Base-by-base conservation (phyloP, 2,888 invertebrate genomes). In the Antitype chi region DNA sequence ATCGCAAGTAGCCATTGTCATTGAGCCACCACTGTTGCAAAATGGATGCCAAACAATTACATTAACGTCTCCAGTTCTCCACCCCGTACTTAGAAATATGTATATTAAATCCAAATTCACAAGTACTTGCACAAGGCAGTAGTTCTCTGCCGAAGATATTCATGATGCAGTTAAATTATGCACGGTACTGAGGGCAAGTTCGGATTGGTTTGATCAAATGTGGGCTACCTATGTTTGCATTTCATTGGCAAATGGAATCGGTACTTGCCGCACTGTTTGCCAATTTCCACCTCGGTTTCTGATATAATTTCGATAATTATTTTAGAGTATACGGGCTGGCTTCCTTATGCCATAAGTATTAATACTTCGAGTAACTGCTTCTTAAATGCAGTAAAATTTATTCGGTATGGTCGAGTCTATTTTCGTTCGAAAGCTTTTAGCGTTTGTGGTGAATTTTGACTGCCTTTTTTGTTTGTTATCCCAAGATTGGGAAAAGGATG, bases 221-320 rank as follows among this genome's bases (percentile, higher is more conserved):
- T 90, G 89, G 89, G 82, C 86, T 89, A 89, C 90, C 89, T 85
- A 85, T 93, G 92, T 94, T 94, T 92, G 92, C 91, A 84, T 92
- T 94, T 92, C 91, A 93, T 94, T 89, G 91, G 92, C 90, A 92
- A 93, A 94, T 94, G 90, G 93, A 91, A 82, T 88, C 82, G 87
- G 81, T 83, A 84, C 84, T 86, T 76, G 85, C 57, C 71, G 64
- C 52, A 84, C 80, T 91, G 89, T 92, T 91, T 90, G 90, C 90
- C 82, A 82, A 88, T 90, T 88, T 87, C 89, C 88, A 90, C 88
- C 88, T 86, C 82, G 82, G 87, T 81, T 85, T 88, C 87, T 82
- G 80, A 84, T 89, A 88, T 89, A 90, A 91, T 92, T 90, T 90
- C 76, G 81, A 84, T 90, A 89, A 92, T 91, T 90, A 88, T 88